These are phyloP conservation scores for Epinephelus awoara DNA, from an alignment of 2,797 vertebrate genomes.

Conservation along the genomic window DNA sequence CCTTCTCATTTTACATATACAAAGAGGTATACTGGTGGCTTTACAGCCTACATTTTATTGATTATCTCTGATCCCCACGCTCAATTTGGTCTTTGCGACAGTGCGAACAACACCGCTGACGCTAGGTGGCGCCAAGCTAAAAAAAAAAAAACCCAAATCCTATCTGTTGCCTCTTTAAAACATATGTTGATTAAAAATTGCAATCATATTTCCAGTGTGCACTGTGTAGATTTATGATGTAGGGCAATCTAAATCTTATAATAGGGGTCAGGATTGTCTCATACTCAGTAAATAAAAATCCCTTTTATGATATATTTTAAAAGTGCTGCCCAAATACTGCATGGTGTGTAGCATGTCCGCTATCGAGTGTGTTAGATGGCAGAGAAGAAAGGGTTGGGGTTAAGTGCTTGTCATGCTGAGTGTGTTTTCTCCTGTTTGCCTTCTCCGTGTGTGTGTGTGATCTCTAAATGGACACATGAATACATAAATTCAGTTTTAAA, in stretches of 20 bases:
- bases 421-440: slow-evolving; percentile 1
- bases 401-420: slow-evolving; percentile 16
- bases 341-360: background rate
- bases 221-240: too few relatives aligned
- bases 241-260: background rate
- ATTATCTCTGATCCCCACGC: too few relatives aligned
- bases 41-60: too few relatives aligned
- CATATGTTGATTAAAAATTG: too few relatives aligned
- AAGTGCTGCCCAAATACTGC: background rate
- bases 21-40: too few relatives aligned
- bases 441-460: background rate
- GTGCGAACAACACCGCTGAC: too few relatives aligned
- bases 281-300: background rate
- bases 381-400: background rate
- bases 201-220: too few relatives aligned
- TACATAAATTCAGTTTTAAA: slow-evolving; percentile 15
- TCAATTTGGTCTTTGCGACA: too few relatives aligned
- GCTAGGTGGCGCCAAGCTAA: too few relatives aligned
- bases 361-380: background rate
- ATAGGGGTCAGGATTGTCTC: background rate
- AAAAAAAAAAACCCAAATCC: too few relatives aligned
- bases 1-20: too few relatives aligned
- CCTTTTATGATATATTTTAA: background rate
- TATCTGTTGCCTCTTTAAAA: too few relatives aligned
- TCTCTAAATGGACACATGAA: slow-evolving; percentile 8